These are phyloP conservation scores for Rotaria socialis DNA, from an alignment of 2,888 invertebrate genomes.

Conservation along the genomic window DNA sequence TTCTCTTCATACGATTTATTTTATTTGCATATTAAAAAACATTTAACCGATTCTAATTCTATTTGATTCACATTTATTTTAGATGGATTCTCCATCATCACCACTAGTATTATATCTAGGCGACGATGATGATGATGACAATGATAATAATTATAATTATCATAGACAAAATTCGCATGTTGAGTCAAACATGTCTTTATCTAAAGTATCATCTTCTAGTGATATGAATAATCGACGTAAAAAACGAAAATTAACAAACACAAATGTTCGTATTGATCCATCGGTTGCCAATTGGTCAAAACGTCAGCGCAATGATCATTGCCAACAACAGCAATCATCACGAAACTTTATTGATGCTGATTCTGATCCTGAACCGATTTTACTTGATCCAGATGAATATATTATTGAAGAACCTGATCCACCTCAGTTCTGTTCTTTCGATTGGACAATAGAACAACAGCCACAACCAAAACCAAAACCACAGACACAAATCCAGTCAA, in stretches of 20 bases:
- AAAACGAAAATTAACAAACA: slow-evolving; percentile 13
- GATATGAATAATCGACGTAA: not conserved
- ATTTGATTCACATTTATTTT: not conserved
- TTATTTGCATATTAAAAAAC: too few relatives aligned
- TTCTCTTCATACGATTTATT: too few relatives aligned
- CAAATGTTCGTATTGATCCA: not conserved
- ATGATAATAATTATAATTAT: not conserved
- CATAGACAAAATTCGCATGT: too few relatives aligned
- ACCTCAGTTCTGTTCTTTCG: not conserved
- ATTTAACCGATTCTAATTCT: too few relatives aligned
- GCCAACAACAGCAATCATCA: not conserved
- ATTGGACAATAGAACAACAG: not conserved
- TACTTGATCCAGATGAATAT: slow-evolving; percentile 25
- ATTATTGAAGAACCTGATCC: slow-evolving; percentile 7
- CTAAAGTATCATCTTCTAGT: not conserved
- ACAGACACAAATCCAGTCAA: not conserved
- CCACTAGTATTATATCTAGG: not conserved
- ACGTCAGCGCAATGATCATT: not conserved
- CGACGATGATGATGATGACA: not conserved
- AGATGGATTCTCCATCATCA: not conserved
- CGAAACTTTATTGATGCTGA: not conserved
- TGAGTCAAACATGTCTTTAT: not conserved
- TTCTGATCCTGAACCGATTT: not conserved
- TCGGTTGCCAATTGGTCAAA: not conserved
- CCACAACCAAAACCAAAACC: not conserved